Evolutionary conservation across 1,140 invertebrate genomes (phyloP).

Genomic region (Lutraria rhynchaena): DNA sequence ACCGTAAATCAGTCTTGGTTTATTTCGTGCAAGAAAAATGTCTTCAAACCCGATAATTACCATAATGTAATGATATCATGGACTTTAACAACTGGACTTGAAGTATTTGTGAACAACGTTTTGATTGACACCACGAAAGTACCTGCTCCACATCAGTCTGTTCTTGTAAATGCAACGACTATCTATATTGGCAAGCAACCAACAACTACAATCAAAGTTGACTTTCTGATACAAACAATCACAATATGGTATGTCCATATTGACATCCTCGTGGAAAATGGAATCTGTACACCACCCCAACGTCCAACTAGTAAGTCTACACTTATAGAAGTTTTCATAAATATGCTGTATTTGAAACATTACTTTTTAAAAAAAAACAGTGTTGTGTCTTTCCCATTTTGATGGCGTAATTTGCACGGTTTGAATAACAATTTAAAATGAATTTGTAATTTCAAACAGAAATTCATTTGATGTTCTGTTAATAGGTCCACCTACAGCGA

Average conservation of each 20-base stretch:
- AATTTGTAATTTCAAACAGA: no score
- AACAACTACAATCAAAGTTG: conserved; percentile 19
- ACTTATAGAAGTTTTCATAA: neutral
- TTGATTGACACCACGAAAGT: conserved; percentile 12
- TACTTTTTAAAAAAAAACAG: no score
- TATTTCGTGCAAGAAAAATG: conserved; percentile 2
- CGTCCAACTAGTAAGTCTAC: conserved; percentile 41
- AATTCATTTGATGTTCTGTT: no score
- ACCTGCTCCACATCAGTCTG: conserved; percentile 16
- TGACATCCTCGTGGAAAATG: conserved; percentile 41
- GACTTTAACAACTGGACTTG: conserved; percentile 18
- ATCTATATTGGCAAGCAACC: conserved; percentile 48
- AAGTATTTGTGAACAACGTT: conserved; percentile 47
- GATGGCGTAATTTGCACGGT: neutral
- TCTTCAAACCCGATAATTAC: neutral
- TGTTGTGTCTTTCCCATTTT: neutral
- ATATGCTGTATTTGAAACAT: no score
- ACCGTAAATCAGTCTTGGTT: conserved; percentile 50
- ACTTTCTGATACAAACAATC: conserved; percentile 17
- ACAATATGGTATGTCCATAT: conserved; percentile 50
- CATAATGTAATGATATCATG: conserved; percentile 53
- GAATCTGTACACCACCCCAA: conserved; percentile 47
- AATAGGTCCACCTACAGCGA: neutral
- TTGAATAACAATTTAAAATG: neutral
- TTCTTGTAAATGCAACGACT: conserved; percentile 2